A percentile compares a stretch with the other conserved stretches of the same genome.
Evolutionary conservation across 2,888 invertebrate species (phyloP).

Genomic region (Chorisops tibialis): DNA sequence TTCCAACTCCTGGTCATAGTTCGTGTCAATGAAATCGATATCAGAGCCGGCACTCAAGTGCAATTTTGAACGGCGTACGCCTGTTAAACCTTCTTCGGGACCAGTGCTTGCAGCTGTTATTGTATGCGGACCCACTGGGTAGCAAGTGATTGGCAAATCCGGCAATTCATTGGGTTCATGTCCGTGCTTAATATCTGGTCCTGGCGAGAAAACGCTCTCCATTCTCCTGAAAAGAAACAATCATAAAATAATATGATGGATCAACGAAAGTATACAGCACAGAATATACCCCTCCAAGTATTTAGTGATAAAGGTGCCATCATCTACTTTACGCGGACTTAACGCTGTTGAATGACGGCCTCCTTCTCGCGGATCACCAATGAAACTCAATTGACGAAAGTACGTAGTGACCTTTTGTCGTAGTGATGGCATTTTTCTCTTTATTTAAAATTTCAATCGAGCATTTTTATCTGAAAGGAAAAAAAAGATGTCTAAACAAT

Average conservation of each 20-base stretch:
- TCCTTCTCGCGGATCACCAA: conserved; percentile 58
- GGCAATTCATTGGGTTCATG: conserved; percentile 72
- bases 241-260: neutral
- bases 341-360: conserved; percentile 36
- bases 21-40: conserved; percentile 69
- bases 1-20: conserved; percentile 47
- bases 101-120: conserved; percentile 75
- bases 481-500: neutral
- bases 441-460: neutral
- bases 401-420: conserved; percentile 68
- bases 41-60: conserved; percentile 67
- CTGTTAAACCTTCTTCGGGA: conserved; percentile 75
- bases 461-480: neutral
- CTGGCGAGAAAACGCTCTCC: conserved; percentile 45
- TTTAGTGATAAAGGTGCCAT: conserved; percentile 66
- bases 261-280: too few species aligned
- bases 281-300: conserved; percentile 64
- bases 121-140: conserved; percentile 56
- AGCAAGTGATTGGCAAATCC: conserved; percentile 55
- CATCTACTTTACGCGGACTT: conserved; percentile 48
- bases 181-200: conserved; percentile 60
- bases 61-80: conserved; percentile 64
- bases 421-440: conserved; percentile 61
- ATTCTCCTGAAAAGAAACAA: conserved; percentile 46
- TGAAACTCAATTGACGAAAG: conserved; percentile 68